Base-by-base conservation (phyloP, 1,140 invertebrate genomes). In the Phenacoccus solenopsis region DNA sequence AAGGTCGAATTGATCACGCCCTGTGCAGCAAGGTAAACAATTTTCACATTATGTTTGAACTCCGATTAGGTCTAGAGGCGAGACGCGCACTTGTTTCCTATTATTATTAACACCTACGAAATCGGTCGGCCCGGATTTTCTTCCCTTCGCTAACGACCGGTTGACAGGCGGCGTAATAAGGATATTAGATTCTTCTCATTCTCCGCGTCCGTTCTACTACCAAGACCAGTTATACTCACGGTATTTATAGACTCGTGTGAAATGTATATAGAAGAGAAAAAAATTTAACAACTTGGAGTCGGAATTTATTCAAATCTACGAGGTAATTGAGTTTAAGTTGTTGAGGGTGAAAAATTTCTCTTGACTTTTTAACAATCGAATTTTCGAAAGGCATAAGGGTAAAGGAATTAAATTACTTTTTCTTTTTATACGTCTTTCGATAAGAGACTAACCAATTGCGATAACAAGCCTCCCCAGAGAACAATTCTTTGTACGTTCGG, bases 101-200 rank as follows among this genome's bases (percentile, higher is more conserved):
- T 49, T 49, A 49, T 49, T 49, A 49, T 49, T 49, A 49, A 49
- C 38, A 49, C 38, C 38, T 49, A 49, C 38, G 38, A 49, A 49
- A 16, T 49, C 12, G 38, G 38, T 9, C 20, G 38, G 30, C 13
- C 30, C 5, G 5, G 30, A 7, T 32, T 32, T 32, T 32, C 30
- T 32, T 32, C 30, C 30, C 30, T 13, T 32, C 30, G 30, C 13
- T 49, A 49, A 49, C 5, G 38, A 49, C 38, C 38, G 38, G 38
- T 49, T 49, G 38, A 49, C 38, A 49, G 38, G 38, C 20, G 13
- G 13, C 13, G 30, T 32, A n/a, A 49, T 5, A 49, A 49, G 38
- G 38, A 49, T 49, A 49, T 49, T 49, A n/a, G 38, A 49, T 49
- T 49, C 20, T 49, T 49, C n/a, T n/a, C n/a, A n/a, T 32, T 32